Conservation (phyloP, 1,140 invertebrate genomes). For the Drosophila burlai region DNA sequence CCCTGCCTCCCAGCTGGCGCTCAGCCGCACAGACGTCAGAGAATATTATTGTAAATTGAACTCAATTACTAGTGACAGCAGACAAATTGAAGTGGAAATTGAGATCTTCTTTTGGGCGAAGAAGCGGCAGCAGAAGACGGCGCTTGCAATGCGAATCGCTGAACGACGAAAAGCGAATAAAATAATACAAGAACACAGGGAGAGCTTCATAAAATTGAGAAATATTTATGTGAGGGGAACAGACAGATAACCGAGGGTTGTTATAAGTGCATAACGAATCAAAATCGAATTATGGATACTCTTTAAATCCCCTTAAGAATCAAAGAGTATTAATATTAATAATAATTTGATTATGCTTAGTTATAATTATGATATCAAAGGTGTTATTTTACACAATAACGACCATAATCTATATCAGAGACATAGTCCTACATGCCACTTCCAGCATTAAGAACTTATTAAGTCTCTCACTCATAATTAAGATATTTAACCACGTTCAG, state of each 20-base stretch:
- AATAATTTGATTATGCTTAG: no score
- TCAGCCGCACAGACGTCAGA: conserved; percentile 79
- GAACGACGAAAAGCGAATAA: conserved; percentile 43
- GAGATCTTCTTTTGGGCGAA: conserved; percentile 78
- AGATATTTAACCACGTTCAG: background rate
- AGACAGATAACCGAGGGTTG: conserved; percentile 1
- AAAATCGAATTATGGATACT: conserved; percentile 1
- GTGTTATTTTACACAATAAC: background rate
- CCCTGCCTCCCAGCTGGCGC: conserved; percentile 46
- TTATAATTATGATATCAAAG: background rate
- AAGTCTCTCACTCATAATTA: background rate
- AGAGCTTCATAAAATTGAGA: conserved; percentile 77
- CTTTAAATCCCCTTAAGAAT: background rate
- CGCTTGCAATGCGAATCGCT: conserved; percentile 27
- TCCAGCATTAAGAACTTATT: background rate
- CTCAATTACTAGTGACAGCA: conserved; percentile 84
- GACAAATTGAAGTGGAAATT: conserved; percentile 85
- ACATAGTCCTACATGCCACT: no score
- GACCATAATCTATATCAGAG: background rate
- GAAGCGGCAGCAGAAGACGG: conserved; percentile 5
- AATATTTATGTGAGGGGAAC: conserved; percentile 45
- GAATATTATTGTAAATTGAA: conserved; percentile 85
- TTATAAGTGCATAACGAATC: background rate
- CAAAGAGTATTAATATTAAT: no score
- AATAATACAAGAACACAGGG: conserved; percentile 12